Conservation (phyloP, 1,140 invertebrate species). For the Drosophila guanche region DNA sequence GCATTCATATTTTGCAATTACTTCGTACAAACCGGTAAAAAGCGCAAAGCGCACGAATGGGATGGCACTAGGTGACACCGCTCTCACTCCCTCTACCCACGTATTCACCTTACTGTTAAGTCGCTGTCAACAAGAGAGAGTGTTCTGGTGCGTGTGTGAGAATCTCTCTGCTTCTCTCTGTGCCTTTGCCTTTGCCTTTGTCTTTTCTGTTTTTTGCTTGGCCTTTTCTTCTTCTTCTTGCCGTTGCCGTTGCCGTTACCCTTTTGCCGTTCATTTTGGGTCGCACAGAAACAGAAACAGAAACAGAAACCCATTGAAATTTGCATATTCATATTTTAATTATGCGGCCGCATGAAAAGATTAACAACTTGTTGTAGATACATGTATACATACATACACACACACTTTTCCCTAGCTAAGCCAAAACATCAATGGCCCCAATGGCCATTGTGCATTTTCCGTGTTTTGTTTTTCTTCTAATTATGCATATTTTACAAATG, state of each 20-base stretch:
- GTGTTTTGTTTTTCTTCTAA: conserved; percentile 57
- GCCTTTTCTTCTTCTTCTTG: conserved; percentile 37
- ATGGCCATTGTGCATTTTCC: conserved; percentile 50
- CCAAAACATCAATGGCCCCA: conserved; percentile 4
- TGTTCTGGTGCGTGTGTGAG: conserved; percentile 40
- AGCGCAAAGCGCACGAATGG: conserved; percentile 49
- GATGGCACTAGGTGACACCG: conserved; percentile 48
- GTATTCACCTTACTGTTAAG: conserved; percentile 52
- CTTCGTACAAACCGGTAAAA: conserved; percentile 64
- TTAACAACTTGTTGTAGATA: conserved; percentile 65
- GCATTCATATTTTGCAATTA: conserved; percentile 81
- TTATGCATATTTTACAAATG: conserved; percentile 69
- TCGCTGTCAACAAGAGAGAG: conserved; percentile 46
- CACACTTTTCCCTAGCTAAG: too few species aligned
- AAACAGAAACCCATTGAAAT: conserved; percentile 62
- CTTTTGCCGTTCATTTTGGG: conserved; percentile 27
- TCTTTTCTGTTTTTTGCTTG: conserved; percentile 10
- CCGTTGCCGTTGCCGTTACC: not conserved
- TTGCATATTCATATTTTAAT: conserved; percentile 80
- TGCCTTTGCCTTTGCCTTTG: too few species aligned
- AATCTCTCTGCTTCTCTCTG: conserved; percentile 11
- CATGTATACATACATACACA: not conserved
- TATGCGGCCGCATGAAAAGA: conserved; percentile 78
- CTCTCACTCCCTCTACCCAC: too few species aligned
- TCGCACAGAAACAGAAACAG: conserved; percentile 19